Evolutionary conservation across 2,888 invertebrate species (phyloP).

Genomic region (Chaetoderma sp.): DNA sequence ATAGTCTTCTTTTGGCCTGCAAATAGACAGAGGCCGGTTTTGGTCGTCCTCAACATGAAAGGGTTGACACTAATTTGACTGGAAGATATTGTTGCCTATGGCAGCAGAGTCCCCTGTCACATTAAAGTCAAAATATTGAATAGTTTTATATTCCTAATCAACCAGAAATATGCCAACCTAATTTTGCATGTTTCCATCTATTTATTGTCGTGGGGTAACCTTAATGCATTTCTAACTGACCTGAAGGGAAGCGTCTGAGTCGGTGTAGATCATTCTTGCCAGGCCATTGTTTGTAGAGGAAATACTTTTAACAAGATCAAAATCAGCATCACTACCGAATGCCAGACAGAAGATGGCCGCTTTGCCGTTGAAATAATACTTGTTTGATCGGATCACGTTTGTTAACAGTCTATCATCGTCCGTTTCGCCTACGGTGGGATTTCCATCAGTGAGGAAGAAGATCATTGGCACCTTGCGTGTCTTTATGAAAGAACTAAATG

Average conservation of each 20-base stretch:
- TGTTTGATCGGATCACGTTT: conserved; percentile 37
- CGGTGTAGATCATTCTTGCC: conserved; percentile 81
- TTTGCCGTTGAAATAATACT: conserved; percentile 40
- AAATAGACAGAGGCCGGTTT: too few relatives aligned
- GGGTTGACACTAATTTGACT: too few relatives aligned
- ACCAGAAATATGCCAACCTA: too few relatives aligned
- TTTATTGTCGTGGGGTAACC: too few relatives aligned
- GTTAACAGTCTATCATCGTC: conserved; percentile 53
- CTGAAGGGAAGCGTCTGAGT: conserved; percentile 78
- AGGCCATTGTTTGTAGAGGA: conserved; percentile 78
- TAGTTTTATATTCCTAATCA: too few relatives aligned
- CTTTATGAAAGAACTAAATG: conserved; percentile 68
- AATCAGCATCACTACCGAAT: conserved; percentile 50
- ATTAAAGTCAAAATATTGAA: too few relatives aligned
- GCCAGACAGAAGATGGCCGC: conserved; percentile 48
- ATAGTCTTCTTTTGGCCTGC: too few relatives aligned
- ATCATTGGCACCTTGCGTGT: conserved; percentile 48
- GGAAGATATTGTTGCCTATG: too few relatives aligned
- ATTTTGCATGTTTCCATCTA: too few relatives aligned
- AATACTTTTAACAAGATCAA: conserved; percentile 43
- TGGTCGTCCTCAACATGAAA: too few relatives aligned
- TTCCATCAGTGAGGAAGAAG: conserved; percentile 70
- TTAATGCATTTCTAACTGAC: too few relatives aligned
- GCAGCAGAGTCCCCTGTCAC: too few relatives aligned
- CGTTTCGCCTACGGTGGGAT: conserved; percentile 67